phyloP scores from a whole-genome alignment of 2,797 vertebrate species.

The Microctenopoma steveboyesi region DNA sequence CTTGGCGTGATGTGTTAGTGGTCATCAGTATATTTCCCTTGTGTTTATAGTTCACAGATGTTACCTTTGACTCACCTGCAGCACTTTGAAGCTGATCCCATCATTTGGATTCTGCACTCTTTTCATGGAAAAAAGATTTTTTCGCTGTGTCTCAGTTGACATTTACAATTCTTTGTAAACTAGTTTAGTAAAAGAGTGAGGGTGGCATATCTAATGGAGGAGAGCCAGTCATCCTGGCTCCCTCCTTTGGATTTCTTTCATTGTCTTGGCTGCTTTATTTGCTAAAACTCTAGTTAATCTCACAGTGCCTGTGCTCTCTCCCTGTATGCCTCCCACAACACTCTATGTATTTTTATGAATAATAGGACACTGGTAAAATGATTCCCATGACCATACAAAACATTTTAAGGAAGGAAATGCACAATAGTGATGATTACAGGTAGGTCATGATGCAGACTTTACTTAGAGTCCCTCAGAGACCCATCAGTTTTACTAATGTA shows the following conservation, averaged over 20 bases:
- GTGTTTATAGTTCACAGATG: neutral
- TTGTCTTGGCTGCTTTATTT: constrained; percentile 21
- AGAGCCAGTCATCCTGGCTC: constrained; percentile 8
- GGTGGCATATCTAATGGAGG: no score
- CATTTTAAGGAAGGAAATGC: no score
- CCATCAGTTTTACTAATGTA: no score
- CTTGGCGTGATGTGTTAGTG: neutral
- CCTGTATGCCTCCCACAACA: no score
- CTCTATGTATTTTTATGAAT: no score
- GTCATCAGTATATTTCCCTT: neutral
- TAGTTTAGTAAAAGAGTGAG: neutral
- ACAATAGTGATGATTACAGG: no score
- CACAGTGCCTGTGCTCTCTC: constrained; percentile 3
- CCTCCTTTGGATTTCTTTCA: constrained; percentile 6
- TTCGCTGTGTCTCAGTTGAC: neutral
- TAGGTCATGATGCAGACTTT: no score
- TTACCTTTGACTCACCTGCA: neutral
- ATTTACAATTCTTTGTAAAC: neutral
- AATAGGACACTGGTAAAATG: no score
- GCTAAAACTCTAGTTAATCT: constrained; percentile 16
- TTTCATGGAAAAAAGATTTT: neutral
- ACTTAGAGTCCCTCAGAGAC: no score
- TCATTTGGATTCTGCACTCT: neutral
- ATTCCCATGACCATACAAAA: no score
- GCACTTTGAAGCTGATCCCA: neutral